Conservation (phyloP, 1,140 invertebrate genomes). For the Prorops nasuta region DNA sequence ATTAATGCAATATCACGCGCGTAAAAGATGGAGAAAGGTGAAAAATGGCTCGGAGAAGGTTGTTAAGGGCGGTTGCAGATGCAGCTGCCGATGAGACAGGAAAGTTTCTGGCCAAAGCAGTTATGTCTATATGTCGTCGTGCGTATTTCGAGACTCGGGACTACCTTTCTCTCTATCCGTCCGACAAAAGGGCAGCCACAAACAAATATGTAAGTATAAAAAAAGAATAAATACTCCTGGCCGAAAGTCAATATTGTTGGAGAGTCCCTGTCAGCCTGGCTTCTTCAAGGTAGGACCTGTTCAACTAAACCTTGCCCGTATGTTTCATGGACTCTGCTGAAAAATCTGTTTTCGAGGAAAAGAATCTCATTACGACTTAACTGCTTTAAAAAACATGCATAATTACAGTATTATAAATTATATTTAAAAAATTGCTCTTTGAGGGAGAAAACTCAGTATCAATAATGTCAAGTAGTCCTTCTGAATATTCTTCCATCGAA, state of each 20-base stretch:
- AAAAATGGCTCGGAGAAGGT: too few relatives aligned
- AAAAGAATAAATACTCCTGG: slow-evolving; percentile 29
- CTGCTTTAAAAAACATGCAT: too few relatives aligned
- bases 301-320: too few relatives aligned
- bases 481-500: too few relatives aligned
- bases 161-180: background rate
- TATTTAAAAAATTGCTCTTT: too few relatives aligned
- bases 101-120: slow-evolving; percentile 20
- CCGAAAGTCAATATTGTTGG: slow-evolving; percentile 43
- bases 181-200: slow-evolving; percentile 11
- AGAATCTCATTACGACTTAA: too few relatives aligned
- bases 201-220: slow-evolving; percentile 10
- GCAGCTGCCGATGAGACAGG: slow-evolving; percentile 20
- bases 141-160: background rate
- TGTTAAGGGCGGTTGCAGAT: slow-evolving; percentile 28
- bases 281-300: slow-evolving; percentile 15
- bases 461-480: too few relatives aligned
- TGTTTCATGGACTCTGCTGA: too few relatives aligned
- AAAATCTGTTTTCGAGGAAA: too few relatives aligned
- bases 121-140: background rate
- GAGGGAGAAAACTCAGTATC: too few relatives aligned
- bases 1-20: background rate
- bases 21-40: background rate
- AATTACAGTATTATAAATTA: too few relatives aligned
- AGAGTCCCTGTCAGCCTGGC: slow-evolving; percentile 24